Evolutionary conservation across 2,888 invertebrate species (phyloP), one percentile per base, ranked within the genome.

Genomic region (Liopterus haemorrhoidalis): DNA sequence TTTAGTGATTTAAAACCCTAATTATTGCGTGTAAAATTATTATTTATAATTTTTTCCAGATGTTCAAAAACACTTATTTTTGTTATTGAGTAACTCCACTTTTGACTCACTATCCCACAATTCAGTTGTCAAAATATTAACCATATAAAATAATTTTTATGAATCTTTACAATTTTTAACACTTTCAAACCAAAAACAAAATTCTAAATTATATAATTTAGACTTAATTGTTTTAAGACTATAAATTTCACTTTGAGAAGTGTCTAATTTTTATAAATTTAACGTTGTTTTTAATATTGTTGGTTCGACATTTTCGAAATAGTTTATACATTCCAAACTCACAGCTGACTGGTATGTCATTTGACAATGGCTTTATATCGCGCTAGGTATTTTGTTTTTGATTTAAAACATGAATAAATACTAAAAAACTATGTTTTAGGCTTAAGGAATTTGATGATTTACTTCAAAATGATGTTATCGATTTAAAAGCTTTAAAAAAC

Each of bases 401-500:
- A 38, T 24, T 37, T 35, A 31, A 5, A 25, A 16, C 15, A 18
- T 37, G 24, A 24, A 3, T 14, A 27, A 22, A 28, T 11, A 41
- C n/a, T 19, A 41, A 32, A 32, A 14, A 16, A 41, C 15, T 41
- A 16, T 30, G 15, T 75, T 77, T 16, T 66, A 90, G 90, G 64
- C 76, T 92, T 53, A 82, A 82, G 70, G 82, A 85, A 58, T 88
- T 91, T 63, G 82, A 90, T 65, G 80, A 83, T 52, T 65, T 82
- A 30, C 69, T 92, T 19, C 69, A 75, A 8, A 69, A 76, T 52
- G 84, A 88, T 56, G 75, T 78, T 43, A 80, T 93, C 55, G 79
- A 90, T 62, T 67, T 85, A 44, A 72, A 72, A 40, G 70, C 74
- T 53, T 69, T 93, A 9, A 76, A 78, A 59, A 76, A 73, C 59